phyloP scores from a whole-genome alignment of 2,888 invertebrate species.

The Mimachlamys varia region DNA sequence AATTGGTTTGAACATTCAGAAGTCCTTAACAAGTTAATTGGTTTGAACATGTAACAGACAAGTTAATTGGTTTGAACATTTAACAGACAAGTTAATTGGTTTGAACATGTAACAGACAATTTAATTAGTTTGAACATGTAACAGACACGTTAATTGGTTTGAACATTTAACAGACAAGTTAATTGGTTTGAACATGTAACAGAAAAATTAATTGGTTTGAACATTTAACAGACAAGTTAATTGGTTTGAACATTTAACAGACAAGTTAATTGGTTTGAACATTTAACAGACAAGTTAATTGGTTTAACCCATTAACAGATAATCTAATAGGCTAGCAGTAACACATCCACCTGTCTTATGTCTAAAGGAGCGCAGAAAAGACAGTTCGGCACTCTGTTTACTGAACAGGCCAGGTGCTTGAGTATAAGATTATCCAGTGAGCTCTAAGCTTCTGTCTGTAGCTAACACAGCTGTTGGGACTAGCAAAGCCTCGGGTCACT shows the following conservation, averaged over 20 bases:
- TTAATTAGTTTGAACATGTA: no score
- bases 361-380: background rate
- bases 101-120: no score
- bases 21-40: no score
- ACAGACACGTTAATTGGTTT: no score
- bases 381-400: conserved; percentile 23
- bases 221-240: no score
- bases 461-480: background rate
- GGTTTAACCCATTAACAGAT: background rate
- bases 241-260: background rate
- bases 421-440: background rate
- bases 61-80: no score
- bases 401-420: background rate
- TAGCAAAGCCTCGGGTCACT: background rate
- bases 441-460: background rate
- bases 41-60: no score
- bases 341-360: conserved; percentile 1
- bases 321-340: background rate
- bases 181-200: no score
- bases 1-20: no score
- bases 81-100: no score
- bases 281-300: background rate
- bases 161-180: no score
- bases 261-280: background rate
- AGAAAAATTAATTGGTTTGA: no score